phyloP scores from a whole-genome alignment of 2,797 vertebrate species.

The Hippopotamyrus pictus region DNA sequence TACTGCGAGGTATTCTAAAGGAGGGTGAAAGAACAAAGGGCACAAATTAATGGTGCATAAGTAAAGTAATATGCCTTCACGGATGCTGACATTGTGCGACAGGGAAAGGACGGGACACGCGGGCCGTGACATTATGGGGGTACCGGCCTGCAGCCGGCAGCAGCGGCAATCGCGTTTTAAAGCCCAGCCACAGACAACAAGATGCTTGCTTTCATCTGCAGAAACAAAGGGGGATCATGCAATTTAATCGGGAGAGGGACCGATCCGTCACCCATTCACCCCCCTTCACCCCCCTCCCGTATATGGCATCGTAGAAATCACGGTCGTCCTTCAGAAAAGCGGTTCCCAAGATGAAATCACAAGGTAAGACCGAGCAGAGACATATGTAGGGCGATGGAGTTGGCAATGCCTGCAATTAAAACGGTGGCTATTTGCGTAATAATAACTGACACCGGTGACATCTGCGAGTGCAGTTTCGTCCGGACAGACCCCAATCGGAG shows the following conservation, averaged over 20 bases:
- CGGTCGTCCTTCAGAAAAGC: neutral
- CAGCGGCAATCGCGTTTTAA: neutral
- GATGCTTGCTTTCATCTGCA: neutral
- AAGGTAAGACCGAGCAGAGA: neutral
- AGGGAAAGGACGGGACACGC: neutral
- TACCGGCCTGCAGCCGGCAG: neutral
- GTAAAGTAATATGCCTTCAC: neutral
- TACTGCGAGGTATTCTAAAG: neutral
- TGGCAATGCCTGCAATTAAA: neutral
- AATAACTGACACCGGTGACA: neutral
- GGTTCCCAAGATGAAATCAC: neutral
- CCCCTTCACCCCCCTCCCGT: neutral
- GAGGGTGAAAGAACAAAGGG: neutral
- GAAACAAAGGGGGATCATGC: neutral
- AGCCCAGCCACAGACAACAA: neutral
- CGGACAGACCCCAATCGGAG: neutral
- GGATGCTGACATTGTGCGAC: constrained; percentile 1
- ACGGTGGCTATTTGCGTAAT: neutral
- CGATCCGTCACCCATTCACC: neutral
- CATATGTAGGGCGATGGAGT: neutral
- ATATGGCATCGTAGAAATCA: neutral
- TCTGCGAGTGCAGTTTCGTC: neutral
- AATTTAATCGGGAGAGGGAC: neutral
- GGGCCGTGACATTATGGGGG: neutral
- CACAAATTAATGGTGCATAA: neutral